Conservation (phyloP, 2,888 invertebrate species). For the Yponomeuta evonymella region DNA sequence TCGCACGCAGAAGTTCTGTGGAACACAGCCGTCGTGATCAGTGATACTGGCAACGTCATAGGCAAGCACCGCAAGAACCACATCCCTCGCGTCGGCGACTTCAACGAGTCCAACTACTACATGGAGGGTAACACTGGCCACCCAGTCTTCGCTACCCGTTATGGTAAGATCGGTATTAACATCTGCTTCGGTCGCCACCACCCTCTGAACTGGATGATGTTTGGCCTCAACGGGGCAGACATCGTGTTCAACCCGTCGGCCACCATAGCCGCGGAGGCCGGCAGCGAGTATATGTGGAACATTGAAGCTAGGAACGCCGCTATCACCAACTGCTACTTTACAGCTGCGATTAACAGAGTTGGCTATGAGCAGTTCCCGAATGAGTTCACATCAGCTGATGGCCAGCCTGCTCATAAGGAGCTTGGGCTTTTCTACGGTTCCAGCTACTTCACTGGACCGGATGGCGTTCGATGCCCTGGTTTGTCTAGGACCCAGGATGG, state of each 20-base stretch:
- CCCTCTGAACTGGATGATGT: constrained; percentile 99
- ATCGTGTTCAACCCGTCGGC: constrained; percentile 99
- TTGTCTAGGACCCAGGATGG: constrained; percentile 89
- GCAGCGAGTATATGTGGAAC: constrained; percentile 94
- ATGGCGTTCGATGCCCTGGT: constrained; percentile 93
- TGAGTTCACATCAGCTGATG: constrained; percentile 73
- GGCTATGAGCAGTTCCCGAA: constrained; percentile 90
- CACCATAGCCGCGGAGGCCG: constrained; percentile 83
- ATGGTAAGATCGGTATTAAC: constrained; percentile 93
- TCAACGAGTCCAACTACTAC: constrained; percentile 99
- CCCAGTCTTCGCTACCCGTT: constrained; percentile 92
- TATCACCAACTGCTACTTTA: constrained; percentile 96
- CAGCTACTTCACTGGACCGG: constrained; percentile 94
- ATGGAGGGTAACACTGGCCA: constrained; percentile 97
- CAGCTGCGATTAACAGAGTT: constrained; percentile 95
- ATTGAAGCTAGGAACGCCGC: constrained; percentile 98
- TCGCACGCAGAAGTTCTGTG: constrained; percentile 91
- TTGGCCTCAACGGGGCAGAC: constrained; percentile 97
- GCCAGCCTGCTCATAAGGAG: constrained; percentile 89
- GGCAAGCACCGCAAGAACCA: constrained; percentile 99
- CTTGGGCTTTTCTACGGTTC: constrained; percentile 97
- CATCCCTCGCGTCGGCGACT: constrained; percentile 98
- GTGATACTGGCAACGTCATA: constrained; percentile 89
- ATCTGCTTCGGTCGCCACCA: constrained; percentile 99
- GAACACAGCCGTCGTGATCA: constrained; percentile 98